Evolutionary conservation across 2,888 invertebrate genomes (phyloP), one percentile per base, ranked within the genome.

Genomic region (Cremastobaeus sp.): DNA sequence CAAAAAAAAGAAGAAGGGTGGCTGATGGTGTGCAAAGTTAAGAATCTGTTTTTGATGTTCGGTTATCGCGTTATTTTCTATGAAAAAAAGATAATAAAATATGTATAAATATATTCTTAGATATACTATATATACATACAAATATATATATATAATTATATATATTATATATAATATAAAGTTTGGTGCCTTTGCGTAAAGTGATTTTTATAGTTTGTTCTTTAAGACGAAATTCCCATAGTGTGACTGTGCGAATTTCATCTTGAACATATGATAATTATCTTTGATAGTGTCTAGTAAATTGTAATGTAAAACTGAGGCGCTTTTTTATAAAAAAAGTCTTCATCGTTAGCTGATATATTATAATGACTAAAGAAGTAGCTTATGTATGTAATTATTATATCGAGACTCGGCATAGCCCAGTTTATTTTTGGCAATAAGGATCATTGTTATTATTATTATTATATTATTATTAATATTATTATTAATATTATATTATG

Each of bases 151-250:
- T 68, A 64, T 75, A 66, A 55, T 50, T 62, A 57, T 75, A 66
- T 65, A 69, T 66, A 66, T 66, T 71, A 69, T 69, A 74, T 74
- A 69, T 65, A 69, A 62, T 57, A 71, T 55, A 75, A 71, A 68
- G 73, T 73, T 73, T 73, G 73, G 73, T 73, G 73, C 73, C 73
- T 73, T 73, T 68, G 60, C 68, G 64, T 68, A 73, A 73, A 73
- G 73, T 73, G 73, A 73, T 73, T 73, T 74, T 74, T 74, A 74
- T 69, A 74, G 73, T 74, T 74, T 74, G 73, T 74, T 74, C 64
- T 60, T 66, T 55, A 60, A 54, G 66, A 66, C 50, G 72, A 48
- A 66, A 54, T 72, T 72, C 66, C 30, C 66, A 60, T 55, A 48
- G 55, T 60, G 17, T 14, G 60, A 66, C 65, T 34, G 64, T 64